phyloP scores from a whole-genome alignment of 2,113 vertebrate genomes.

The Nannobrachium achirus region DNA sequence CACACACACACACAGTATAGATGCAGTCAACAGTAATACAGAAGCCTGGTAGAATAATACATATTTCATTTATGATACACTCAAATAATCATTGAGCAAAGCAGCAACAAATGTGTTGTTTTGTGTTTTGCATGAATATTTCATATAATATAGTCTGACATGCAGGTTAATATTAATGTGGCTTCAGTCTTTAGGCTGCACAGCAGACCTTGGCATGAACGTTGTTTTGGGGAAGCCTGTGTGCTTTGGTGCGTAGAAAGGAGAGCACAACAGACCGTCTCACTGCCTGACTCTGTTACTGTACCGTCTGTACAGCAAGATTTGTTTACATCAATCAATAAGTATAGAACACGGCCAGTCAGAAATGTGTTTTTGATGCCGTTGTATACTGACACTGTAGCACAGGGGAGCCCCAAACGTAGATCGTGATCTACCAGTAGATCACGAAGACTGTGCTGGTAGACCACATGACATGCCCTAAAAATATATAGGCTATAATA shows the following conservation, averaged over 20 bases:
- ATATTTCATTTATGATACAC: too few species aligned
- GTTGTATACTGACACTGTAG: not conserved
- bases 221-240: slow-evolving; percentile 38
- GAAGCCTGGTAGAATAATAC: slow-evolving; percentile 1
- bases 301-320: slow-evolving; percentile 16
- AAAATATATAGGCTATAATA: too few species aligned
- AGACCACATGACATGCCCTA: too few species aligned
- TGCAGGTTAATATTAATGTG: slow-evolving; percentile 54
- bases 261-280: slow-evolving; percentile 24
- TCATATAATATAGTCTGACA: slow-evolving; percentile 37
- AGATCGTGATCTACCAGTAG: too few species aligned
- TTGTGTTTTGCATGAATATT: too few species aligned
- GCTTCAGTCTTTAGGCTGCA: slow-evolving; percentile 33
- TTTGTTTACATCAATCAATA: too few species aligned
- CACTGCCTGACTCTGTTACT: slow-evolving; percentile 23
- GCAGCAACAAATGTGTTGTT: too few species aligned
- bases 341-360: not conserved
- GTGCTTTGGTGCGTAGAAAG: slow-evolving; percentile 34
- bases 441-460: too few species aligned
- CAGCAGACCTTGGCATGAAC: slow-evolving; percentile 3
- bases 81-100: slow-evolving; percentile 13
- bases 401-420: too few species aligned
- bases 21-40: slow-evolving; percentile 7
- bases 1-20: not conserved
- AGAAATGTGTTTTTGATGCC: slow-evolving; percentile 4